Evolutionary conservation across 2,888 invertebrate genomes (phyloP).

Genomic region (Plagiodera versicolora): DNA sequence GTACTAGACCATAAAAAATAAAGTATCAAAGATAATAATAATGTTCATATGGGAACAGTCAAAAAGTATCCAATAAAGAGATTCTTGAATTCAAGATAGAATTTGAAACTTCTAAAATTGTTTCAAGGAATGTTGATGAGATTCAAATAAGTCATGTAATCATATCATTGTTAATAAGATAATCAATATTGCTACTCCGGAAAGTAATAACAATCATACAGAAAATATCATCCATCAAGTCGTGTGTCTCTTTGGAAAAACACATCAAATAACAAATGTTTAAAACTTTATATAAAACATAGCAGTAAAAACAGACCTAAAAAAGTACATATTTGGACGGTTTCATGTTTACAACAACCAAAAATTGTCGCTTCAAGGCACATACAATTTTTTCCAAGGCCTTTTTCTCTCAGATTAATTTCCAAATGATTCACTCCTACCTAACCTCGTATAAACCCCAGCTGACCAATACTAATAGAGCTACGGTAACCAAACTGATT

Average conservation of each 20-base stretch:
- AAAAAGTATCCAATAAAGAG: no score
- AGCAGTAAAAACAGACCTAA: neutral
- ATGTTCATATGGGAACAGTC: no score
- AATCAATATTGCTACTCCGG: no score
- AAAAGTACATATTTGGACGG: slow-evolving; percentile 24
- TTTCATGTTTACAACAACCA: neutral
- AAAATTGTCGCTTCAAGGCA: slow-evolving; percentile 14
- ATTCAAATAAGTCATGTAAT: no score
- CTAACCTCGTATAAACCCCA: slow-evolving; percentile 23
- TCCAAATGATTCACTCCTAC: neutral
- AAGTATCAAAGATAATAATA: no score
- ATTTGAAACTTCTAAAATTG: no score
- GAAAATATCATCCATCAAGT: neutral
- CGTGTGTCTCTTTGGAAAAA: slow-evolving; percentile 16
- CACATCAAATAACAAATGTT: slow-evolving; percentile 21
- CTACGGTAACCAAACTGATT: slow-evolving; percentile 55
- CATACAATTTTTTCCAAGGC: no score
- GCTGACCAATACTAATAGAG: slow-evolving; percentile 30
- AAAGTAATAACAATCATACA: no score
- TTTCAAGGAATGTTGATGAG: no score
- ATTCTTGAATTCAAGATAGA: no score
- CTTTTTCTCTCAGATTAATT: slow-evolving; percentile 21
- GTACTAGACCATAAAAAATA: neutral
- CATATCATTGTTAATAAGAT: no score
- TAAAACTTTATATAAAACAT: slow-evolving; percentile 24